A percentile compares a stretch with the other conserved stretches of the same genome.
Conservation (phyloP, 2,888 invertebrate species). For the Rhimphoctona megacephalus region DNA sequence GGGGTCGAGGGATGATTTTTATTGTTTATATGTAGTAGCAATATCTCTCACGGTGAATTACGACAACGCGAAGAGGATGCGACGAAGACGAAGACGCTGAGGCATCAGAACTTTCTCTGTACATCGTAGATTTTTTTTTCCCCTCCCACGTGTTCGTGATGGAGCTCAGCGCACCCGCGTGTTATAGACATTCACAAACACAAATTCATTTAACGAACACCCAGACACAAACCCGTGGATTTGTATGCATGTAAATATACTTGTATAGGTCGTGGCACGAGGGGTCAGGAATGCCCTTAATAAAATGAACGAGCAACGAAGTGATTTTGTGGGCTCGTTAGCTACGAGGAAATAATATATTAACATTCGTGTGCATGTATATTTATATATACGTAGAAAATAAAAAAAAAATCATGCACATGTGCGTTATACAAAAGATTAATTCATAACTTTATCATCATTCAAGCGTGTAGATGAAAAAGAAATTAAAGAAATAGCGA, state of each 20-base stretch:
- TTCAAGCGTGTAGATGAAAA: constrained; percentile 40
- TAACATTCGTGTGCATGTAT: constrained; percentile 28
- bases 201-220: background rate
- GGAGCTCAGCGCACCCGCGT: constrained; percentile 58
- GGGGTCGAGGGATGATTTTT: constrained; percentile 29
- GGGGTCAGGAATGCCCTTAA: constrained; percentile 84
- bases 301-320: constrained; percentile 78
- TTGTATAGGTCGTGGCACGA: constrained; percentile 77
- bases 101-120: constrained; percentile 83
- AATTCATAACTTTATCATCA: constrained; percentile 40
- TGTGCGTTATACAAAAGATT: background rate
- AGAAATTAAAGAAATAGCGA: background rate
- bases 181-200: constrained; percentile 31
- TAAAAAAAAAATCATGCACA: constrained; percentile 34
- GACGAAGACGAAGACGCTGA: constrained; percentile 63
- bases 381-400: background rate
- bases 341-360: constrained; percentile 73
- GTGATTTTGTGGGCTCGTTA: constrained; percentile 75
- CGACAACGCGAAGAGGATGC: constrained; percentile 52
- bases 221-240: background rate
- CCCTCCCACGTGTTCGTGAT: constrained; percentile 29
- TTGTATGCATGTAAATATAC: constrained; percentile 61
- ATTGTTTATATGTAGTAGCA: constrained; percentile 23
- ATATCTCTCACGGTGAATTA: constrained; percentile 36
- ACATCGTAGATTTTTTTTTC: constrained; percentile 76